Conservation (phyloP, 2,113 vertebrate genomes). For the Benitochromis conjunctus region DNA sequence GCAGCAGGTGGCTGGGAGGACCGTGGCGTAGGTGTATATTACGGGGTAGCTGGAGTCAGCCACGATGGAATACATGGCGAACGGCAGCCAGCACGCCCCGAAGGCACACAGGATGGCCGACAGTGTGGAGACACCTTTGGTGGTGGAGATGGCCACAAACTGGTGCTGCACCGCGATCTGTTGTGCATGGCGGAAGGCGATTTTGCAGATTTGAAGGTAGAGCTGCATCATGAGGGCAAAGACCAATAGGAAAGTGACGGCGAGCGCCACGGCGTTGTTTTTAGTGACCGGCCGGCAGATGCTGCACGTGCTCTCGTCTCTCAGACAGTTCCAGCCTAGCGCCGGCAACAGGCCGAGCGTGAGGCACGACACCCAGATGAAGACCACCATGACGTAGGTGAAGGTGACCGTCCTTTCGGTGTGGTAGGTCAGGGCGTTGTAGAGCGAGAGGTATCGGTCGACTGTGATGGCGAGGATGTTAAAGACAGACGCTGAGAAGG, state of each 20-base stretch:
- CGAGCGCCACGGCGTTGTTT: slow-evolving; percentile 83
- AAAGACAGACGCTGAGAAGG: slow-evolving; percentile 87
- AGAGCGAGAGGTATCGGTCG: slow-evolving; percentile 89
- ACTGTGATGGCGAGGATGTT: slow-evolving; percentile 90
- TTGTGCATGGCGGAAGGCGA: slow-evolving; percentile 89
- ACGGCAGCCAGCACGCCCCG: slow-evolving; percentile 87
- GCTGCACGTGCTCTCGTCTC: slow-evolving; percentile 80
- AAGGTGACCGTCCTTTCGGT: slow-evolving; percentile 82
- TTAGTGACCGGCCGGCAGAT: slow-evolving; percentile 85
- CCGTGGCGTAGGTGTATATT: slow-evolving; percentile 86
- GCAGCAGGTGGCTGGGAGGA: slow-evolving; percentile 84
- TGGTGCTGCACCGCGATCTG: slow-evolving; percentile 93
- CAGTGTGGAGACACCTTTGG: slow-evolving; percentile 89
- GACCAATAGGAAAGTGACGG: slow-evolving; percentile 84
- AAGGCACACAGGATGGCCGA: slow-evolving; percentile 87
- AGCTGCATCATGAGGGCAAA: slow-evolving; percentile 91
- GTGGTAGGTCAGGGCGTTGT: slow-evolving; percentile 91
- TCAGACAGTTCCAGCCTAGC: slow-evolving; percentile 89
- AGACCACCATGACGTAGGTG: slow-evolving; percentile 81
- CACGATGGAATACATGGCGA: slow-evolving; percentile 86
- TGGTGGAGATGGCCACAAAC: slow-evolving; percentile 85
- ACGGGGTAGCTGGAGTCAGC: slow-evolving; percentile 84
- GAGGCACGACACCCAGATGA: slow-evolving; percentile 80
- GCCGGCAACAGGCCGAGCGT: slow-evolving; percentile 80
- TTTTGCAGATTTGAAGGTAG: slow-evolving; percentile 90